Conservation (phyloP, 2,888 invertebrate genomes). For the Philhelius pedissequus region DNA sequence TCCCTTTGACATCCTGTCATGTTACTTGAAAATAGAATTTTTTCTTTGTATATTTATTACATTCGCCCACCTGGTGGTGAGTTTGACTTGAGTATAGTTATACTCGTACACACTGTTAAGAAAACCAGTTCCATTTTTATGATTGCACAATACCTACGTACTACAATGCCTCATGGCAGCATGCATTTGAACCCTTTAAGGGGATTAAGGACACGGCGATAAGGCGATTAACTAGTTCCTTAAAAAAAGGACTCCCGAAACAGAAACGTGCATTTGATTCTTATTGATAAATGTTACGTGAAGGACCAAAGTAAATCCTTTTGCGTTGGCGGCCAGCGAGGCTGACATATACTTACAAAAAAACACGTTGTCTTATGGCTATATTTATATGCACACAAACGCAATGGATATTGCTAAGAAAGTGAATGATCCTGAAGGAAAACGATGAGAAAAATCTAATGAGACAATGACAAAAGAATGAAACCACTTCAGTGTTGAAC, state of each 20-base stretch:
- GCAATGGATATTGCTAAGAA: background rate
- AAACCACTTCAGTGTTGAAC: constrained; percentile 57
- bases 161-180: constrained; percentile 22
- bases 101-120: background rate
- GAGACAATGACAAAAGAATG: constrained; percentile 56
- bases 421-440: constrained; percentile 60
- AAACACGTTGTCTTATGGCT: background rate
- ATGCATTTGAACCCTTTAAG: constrained; percentile 66
- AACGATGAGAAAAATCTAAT: constrained; percentile 49
- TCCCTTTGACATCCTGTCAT: constrained; percentile 64
- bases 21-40: constrained; percentile 33
- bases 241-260: background rate
- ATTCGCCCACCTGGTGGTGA: constrained; percentile 59
- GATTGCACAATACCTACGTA: constrained; percentile 22
- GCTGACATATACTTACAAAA: background rate
- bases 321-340: constrained; percentile 7
- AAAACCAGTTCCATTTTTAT: constrained; percentile 49
- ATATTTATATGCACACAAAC: background rate
- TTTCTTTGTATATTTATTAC: background rate
- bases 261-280: constrained; percentile 60
- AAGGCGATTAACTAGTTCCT: constrained; percentile 65
- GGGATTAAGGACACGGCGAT: constrained; percentile 61
- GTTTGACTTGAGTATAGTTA: background rate
- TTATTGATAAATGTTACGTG: constrained; percentile 58
- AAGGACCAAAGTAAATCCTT: background rate